Evolutionary conservation across 2,113 vertebrate genomes (phyloP).

Genomic region (Tursiops truncatus): DNA sequence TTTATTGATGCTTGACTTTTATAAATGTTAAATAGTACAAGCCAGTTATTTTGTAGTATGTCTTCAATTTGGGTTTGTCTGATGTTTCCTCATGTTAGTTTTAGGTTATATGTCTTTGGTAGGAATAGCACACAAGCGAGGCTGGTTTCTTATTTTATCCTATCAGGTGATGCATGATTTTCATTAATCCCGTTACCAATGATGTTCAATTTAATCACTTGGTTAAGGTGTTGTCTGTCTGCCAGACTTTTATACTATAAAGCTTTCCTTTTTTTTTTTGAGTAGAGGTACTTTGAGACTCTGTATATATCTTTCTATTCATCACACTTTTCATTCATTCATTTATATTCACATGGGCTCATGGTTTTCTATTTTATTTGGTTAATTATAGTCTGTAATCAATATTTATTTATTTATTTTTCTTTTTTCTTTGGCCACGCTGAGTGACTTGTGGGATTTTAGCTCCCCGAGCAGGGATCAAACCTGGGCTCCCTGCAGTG

Average conservation of each 20-base stretch:
- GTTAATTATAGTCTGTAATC: not conserved
- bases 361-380: constrained; percentile 20
- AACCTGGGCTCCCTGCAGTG: not conserved
- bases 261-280: not conserved
- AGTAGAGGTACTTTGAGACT: not conserved
- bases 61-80: not conserved
- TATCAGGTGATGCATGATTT: not conserved
- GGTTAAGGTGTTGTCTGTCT: not conserved
- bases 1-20: not conserved
- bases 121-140: not conserved
- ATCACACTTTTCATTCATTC: not conserved
- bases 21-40: not conserved
- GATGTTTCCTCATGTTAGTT: not conserved
- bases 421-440: not conserved
- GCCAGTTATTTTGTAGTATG: too few relatives aligned
- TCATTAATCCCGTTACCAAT: not conserved
- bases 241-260: not conserved
- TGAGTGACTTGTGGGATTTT: not conserved
- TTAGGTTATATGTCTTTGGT: not conserved
- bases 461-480: not conserved
- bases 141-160: not conserved
- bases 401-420: not conserved
- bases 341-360: not conserved
- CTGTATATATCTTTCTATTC: not conserved
- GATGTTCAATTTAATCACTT: not conserved